Percentiles rank a stretch among this genome's conserved stretches.
These are phyloP conservation scores for Temnothorax rugatulus DNA, from an alignment of 2,888 invertebrate species.

Conservation along the genomic window DNA sequence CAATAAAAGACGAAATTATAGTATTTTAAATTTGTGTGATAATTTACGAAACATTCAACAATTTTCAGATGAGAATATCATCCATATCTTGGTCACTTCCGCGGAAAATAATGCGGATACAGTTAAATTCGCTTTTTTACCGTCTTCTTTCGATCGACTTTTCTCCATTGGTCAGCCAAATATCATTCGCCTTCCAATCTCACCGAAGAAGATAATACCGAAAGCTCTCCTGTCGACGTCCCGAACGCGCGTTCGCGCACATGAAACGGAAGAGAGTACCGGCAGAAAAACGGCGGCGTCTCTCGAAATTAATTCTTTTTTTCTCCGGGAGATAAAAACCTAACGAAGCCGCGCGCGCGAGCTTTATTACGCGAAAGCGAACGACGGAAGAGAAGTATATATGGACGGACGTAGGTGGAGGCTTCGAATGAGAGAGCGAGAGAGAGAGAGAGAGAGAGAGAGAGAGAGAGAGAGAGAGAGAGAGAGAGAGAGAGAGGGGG, in stretches of 20 bases:
- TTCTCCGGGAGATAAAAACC: conserved; percentile 81
- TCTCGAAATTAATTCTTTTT: conserved; percentile 82
- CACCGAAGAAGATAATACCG: conserved; percentile 56
- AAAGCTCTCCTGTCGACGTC: conserved; percentile 50
- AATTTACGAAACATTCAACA: background rate
- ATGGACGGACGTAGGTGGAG: conserved; percentile 68
- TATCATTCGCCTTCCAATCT: conserved; percentile 48
- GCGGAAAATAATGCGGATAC: background rate
- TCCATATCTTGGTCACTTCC: background rate
- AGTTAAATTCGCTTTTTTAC: conserved; percentile 3
- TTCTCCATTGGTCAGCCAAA: conserved; percentile 32
- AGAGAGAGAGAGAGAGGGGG: conserved; percentile 52
- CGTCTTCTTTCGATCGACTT: conserved; percentile 33
- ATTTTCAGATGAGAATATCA: conserved; percentile 11
- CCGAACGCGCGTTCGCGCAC: conserved; percentile 51
- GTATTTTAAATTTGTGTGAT: conserved; percentile 1
- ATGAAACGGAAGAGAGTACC: conserved; percentile 52
- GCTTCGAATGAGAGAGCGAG: conserved; percentile 58
- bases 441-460: background rate
- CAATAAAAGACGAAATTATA: background rate
- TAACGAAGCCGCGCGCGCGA: conserved; percentile 81
- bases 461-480: conserved; percentile 19
- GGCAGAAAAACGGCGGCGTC: conserved; percentile 71
- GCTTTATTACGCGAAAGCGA: conserved; percentile 79
- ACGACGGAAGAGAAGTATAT: conserved; percentile 70